Evolutionary conservation across 2,888 invertebrate genomes (phyloP).

Genomic region (Sinelater perroti): DNA sequence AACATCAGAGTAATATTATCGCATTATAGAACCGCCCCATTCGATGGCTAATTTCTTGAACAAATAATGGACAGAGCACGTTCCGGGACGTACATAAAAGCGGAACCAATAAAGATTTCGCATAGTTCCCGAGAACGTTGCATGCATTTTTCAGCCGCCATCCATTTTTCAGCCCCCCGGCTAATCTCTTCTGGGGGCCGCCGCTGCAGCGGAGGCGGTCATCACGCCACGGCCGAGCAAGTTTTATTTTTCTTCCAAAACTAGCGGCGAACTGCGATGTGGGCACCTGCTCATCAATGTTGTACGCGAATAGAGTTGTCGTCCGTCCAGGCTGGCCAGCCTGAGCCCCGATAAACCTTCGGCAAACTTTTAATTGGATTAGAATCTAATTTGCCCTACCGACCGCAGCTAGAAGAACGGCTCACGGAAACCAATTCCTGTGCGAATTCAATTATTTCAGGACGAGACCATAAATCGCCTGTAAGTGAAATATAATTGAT

Average conservation of each 20-base stretch:
- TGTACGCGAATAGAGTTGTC: constrained; percentile 48
- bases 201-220: not conserved
- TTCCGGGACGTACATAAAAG: no score
- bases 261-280: constrained; percentile 40
- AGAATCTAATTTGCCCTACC: constrained; percentile 62
- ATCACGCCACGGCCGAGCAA: constrained; percentile 29
- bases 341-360: constrained; percentile 51
- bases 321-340: constrained; percentile 45
- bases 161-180: constrained; percentile 34
- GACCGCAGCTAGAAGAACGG: constrained; percentile 54
- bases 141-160: no score
- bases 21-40: no score
- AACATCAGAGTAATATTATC: no score
- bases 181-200: constrained; percentile 37
- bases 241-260: constrained; percentile 50
- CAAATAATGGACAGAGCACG: no score
- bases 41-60: no score
- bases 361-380: constrained; percentile 63
- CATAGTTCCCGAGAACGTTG: no score
- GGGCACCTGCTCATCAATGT: constrained; percentile 55
- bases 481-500: constrained; percentile 38
- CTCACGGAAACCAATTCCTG: constrained; percentile 57
- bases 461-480: constrained; percentile 40
- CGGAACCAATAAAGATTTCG: no score
- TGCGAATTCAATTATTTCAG: constrained; percentile 44